Base-by-base conservation (phyloP, 2,888 invertebrate genomes). In the Sarcophaga subvicina region DNA sequence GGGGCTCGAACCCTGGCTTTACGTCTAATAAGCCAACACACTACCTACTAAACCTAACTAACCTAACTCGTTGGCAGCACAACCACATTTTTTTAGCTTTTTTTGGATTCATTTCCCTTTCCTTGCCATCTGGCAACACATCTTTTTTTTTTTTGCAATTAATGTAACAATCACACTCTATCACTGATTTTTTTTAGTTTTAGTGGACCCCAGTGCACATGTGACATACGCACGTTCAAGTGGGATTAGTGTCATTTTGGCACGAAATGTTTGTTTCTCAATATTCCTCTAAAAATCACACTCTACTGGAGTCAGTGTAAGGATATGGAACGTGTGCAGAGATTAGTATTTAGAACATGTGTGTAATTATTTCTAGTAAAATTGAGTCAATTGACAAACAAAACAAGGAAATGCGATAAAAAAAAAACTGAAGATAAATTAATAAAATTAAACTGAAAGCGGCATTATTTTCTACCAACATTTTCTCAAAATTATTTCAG, bases 221-320 rank as follows among this genome's bases (percentile, higher is more conserved):
- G 78, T 87, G 83, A 63, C 83, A 87, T 59, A 87, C 75, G 87
- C 71, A 79, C 83, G 81, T 81, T 87, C 80, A 62, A 83, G 81
- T 79, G 62, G 83, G 83, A 83, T 87, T 84, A 87, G 78, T 87
- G 81, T 84, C 81, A 83, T 27, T 75, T 37, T 80, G 66, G 66
- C 49, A 75, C 47, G 27, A 60, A 54, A 22, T 37, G 12, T 60
- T 69, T 49, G 45, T 67, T 47, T 10, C 37, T 8, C 37, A 37
- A 37, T 49, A 54, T 25, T n/a, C 4, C 0, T 2, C 54, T 14
- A 72, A 22, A 64, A 49, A 22, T 14, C 67, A 69, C 59, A 66
- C 20, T 54, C 54, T 54, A 54, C 17, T 17, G 27, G 62, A 27
- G 22, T 62, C 47, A 47, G 47, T 27, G 11, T 59, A 17, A 3